These are phyloP conservation scores for Lepisosteus oculatus DNA, from an alignment of 2,113 vertebrate genomes.

Conservation along the genomic window DNA sequence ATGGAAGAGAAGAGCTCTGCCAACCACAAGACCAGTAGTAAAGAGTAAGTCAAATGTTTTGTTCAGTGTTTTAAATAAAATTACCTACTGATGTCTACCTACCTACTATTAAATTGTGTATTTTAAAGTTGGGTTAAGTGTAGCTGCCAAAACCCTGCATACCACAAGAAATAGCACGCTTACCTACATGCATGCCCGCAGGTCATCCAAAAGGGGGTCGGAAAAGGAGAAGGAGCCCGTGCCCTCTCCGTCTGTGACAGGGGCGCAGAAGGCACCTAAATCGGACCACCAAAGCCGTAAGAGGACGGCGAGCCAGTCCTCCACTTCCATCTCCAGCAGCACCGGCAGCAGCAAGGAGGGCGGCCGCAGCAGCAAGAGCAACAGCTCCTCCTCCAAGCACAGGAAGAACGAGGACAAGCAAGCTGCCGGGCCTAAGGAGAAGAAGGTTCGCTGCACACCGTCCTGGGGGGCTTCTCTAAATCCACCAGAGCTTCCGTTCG, in stretches of 20 bases:
- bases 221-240: slow-evolving; percentile 89
- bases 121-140: not conserved
- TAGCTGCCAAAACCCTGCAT: not conserved
- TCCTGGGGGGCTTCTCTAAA: too few species aligned
- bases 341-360: slow-evolving; percentile 77
- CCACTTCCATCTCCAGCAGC: slow-evolving; percentile 78
- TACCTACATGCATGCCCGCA: slow-evolving; percentile 19
- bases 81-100: too few species aligned
- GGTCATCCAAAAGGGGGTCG: slow-evolving; percentile 79
- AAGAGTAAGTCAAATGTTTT: slow-evolving; percentile 77
- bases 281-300: slow-evolving; percentile 84
- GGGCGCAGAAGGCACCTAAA: slow-evolving; percentile 80
- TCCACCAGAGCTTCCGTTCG: too few species aligned
- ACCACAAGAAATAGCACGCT: not conserved
- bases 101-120: not conserved
- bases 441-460: slow-evolving; percentile 67
- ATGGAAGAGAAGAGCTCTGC: slow-evolving; percentile 82
- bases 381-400: slow-evolving; percentile 80
- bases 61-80: not conserved
- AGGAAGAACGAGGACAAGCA: slow-evolving; percentile 86
- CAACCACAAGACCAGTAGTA: slow-evolving; percentile 83
- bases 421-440: slow-evolving; percentile 73
- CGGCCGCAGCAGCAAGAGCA: slow-evolving; percentile 68
- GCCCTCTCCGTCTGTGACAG: slow-evolving; percentile 81
- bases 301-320: slow-evolving; percentile 87